Evolutionary conservation across 2,888 invertebrate species (phyloP).

Genomic region (Crepidodera aurea): DNA sequence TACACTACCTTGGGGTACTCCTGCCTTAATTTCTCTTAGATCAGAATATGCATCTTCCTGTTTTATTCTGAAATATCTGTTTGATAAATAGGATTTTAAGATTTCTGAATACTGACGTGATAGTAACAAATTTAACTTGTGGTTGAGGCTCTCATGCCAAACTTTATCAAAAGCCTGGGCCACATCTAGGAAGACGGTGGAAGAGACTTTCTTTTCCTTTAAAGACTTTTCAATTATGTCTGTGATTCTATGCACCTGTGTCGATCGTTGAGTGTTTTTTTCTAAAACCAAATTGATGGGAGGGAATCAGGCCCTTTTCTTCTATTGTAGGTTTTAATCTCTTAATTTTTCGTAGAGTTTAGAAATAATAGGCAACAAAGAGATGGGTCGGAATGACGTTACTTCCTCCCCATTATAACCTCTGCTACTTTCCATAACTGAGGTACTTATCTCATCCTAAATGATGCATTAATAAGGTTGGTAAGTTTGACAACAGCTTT

Average conservation of each 20-base stretch:
- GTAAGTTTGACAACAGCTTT: too few species aligned
- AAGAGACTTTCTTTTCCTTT: not conserved
- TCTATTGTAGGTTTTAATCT: too few species aligned
- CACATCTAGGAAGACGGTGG: not conserved
- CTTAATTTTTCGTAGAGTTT: too few species aligned
- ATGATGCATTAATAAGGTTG: too few species aligned
- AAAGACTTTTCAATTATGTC: not conserved
- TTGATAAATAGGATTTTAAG: not conserved
- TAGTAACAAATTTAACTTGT: not conserved
- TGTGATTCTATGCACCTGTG: not conserved
- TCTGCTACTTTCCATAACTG: too few species aligned
- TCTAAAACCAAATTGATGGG: not conserved
- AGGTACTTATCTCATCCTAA: too few species aligned
- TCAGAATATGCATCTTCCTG: not conserved
- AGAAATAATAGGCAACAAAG: too few species aligned
- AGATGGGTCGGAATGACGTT: too few species aligned
- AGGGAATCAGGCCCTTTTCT: too few species aligned
- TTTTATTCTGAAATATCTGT: not conserved
- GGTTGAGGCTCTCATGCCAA: not conserved
- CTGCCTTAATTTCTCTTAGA: not conserved
- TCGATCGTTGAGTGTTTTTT: not conserved
- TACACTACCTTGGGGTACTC: not conserved
- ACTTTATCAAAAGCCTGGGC: not conserved
- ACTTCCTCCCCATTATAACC: too few species aligned
- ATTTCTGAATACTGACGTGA: not conserved